These are phyloP conservation scores for Periophthalmus magnuspinnatus DNA, from an alignment of 2,797 vertebrate genomes.

Conservation along the genomic window DNA sequence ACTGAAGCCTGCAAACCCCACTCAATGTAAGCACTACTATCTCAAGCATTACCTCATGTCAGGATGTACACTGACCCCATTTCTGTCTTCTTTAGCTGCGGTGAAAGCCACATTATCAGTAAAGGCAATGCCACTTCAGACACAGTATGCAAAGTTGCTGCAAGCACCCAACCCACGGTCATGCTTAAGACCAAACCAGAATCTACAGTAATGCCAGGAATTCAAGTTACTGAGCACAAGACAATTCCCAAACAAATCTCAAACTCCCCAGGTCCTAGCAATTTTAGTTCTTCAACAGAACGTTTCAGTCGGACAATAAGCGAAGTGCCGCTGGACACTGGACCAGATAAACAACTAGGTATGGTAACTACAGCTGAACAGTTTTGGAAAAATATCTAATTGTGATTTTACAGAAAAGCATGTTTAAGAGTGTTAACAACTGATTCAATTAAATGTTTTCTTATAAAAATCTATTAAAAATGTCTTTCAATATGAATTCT, in stretches of 20 bases:
- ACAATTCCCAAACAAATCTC: neutral
- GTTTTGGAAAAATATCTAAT: neutral
- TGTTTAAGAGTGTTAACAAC: too few species aligned
- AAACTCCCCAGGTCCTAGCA: neutral
- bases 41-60: neutral
- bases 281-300: neutral
- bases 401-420: neutral
- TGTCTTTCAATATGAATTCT: too few species aligned
- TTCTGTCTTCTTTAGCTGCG: constrained; percentile 60
- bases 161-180: rapidly evolving
- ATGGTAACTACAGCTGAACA: constrained; percentile 1
- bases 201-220: neutral
- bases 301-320: neutral
- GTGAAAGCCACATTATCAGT: constrained; percentile 20
- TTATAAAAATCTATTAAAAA: too few species aligned
- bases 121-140: constrained; percentile 51
- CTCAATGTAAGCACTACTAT: constrained; percentile 52
- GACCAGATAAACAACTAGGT: constrained; percentile 14
- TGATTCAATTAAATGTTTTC: neutral
- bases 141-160: constrained; percentile 44
- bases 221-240: neutral
- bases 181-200: neutral
- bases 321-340: neutral
- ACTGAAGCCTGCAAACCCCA: constrained; percentile 57
- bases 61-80: constrained; percentile 17